Evolutionary conservation across 2,888 invertebrate genomes (phyloP), one percentile per base, ranked within the genome.

Genomic region (Polia nebulosa): DNA sequence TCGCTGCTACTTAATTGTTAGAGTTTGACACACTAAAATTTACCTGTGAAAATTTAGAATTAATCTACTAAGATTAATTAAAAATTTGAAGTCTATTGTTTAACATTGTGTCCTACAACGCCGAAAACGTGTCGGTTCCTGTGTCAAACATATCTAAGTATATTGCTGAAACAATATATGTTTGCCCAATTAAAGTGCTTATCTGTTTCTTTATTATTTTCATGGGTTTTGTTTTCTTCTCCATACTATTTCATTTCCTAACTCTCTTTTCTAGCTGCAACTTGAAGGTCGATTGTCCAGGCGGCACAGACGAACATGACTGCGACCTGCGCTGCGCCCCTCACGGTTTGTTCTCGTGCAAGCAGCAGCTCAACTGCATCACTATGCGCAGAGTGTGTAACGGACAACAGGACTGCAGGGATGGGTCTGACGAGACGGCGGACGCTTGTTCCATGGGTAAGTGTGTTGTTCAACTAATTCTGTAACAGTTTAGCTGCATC

Each of bases 361-460:
- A 89, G 27, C 96, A 97, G 91, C 96, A 97, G 92, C 59, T 95
- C 92, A 53, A 96, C 84, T 97, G 75, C 97, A 96, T 94, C 96
- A 4, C 71, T 0, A 70, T 73, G 72, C 58, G 44, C 13, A 66
- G 58, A 6, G 83, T 93, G 3, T 94, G 94, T 76, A 85, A 98
- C 82, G 94, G 96, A 0, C 86, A 88, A 0, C 94, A 96, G 59
- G 97, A 98, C 85, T 98, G 98, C 87, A 89, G 89, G 0, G 98
- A 98, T 85, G 96, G 96, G 15, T 97, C 97, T 0, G 98, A 98
- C 85, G 98, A 98, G 81, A 90, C 90, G 0, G 88, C 90, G 0
- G 91, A 91, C 0, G 92, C 92, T 44, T 94, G 94, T 72, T 78
- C 74, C 3, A 74, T 64, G 65, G 90, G 93, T 93, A 60, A 76